Conservation (phyloP, 2,888 invertebrate genomes). For the Steinernema hermaphroditum region DNA sequence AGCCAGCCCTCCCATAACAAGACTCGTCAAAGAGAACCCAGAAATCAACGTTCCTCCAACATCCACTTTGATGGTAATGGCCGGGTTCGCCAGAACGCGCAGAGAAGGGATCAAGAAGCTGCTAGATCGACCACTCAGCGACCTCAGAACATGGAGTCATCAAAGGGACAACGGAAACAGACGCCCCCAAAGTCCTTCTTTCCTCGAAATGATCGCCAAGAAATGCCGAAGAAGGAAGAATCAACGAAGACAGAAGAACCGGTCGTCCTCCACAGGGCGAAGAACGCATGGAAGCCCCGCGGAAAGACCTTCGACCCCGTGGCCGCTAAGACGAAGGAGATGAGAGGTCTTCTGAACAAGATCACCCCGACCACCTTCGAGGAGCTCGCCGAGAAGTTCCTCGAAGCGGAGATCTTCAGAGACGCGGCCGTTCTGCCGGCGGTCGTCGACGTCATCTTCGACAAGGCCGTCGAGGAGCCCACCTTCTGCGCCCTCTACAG, state of each 20-base stretch:
- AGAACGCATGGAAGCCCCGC: slow-evolving; percentile 45
- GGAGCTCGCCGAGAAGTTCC: slow-evolving; percentile 43
- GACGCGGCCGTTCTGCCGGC: slow-evolving; percentile 33
- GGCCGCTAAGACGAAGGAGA: slow-evolving; percentile 40
- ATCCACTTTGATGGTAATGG: too few species aligned
- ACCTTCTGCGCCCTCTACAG: slow-evolving; percentile 50
- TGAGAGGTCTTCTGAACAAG: slow-evolving; percentile 49
- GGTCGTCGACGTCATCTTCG: slow-evolving; percentile 43
- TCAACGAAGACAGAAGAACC: slow-evolving; percentile 25
- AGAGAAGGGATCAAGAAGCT: too few species aligned
- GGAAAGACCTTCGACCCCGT: slow-evolving; percentile 20
- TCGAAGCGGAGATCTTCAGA: slow-evolving; percentile 31
- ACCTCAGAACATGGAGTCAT: too few species aligned
- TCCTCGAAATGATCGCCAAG: too few species aligned
- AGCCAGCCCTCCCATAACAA: too few species aligned
- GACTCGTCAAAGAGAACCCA: too few species aligned
- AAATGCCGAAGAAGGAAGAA: not conserved
- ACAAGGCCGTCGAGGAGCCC: slow-evolving; percentile 56
- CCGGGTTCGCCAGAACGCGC: too few species aligned
- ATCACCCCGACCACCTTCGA: slow-evolving; percentile 49
- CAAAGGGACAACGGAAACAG: too few species aligned
- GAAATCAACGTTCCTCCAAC: too few species aligned
- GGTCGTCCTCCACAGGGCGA: slow-evolving; percentile 32
- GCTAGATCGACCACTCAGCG: too few species aligned
- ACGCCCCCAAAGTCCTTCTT: too few species aligned